Conservation (phyloP, 92 coral and sea anemone genomes). For the Phymanthus crucifer region DNA sequence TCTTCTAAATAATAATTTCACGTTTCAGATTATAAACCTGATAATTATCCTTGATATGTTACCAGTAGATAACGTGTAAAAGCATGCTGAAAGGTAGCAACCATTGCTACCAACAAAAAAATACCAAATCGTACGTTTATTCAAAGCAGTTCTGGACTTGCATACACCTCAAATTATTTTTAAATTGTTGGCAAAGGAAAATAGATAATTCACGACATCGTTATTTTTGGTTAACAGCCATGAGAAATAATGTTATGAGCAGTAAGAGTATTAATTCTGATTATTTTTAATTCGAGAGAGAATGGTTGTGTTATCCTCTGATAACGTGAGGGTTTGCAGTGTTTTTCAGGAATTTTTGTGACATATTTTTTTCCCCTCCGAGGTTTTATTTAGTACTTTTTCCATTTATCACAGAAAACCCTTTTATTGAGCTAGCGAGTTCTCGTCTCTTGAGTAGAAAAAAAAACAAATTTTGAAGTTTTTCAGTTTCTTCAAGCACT, state of each 20-base stretch:
- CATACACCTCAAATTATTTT: neutral
- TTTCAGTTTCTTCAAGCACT: too few species aligned
- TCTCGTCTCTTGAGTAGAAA: too few species aligned
- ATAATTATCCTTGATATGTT: conserved; percentile 2
- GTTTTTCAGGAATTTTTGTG: too few species aligned
- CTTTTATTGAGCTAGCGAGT: neutral
- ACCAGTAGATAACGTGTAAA: neutral
- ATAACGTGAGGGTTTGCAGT: neutral
- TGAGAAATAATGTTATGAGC: neutral
- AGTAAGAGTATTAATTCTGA: neutral
- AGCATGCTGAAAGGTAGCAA: neutral
- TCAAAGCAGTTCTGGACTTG: neutral
- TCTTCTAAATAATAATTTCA: too few species aligned
- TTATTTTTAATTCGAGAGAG: neutral
- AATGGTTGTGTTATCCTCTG: neutral
- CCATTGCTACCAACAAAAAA: neutral
- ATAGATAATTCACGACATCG: neutral
- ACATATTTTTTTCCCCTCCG: too few species aligned
- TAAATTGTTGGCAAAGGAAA: neutral
- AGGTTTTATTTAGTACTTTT: too few species aligned
- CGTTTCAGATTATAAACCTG: neutral
- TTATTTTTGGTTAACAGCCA: neutral
- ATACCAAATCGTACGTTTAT: neutral
- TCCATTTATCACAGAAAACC: too few species aligned
- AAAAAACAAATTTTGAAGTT: too few species aligned